Evolutionary conservation across 2,113 vertebrate genomes (phyloP).

Genomic region (Actinemys pallida): DNA sequence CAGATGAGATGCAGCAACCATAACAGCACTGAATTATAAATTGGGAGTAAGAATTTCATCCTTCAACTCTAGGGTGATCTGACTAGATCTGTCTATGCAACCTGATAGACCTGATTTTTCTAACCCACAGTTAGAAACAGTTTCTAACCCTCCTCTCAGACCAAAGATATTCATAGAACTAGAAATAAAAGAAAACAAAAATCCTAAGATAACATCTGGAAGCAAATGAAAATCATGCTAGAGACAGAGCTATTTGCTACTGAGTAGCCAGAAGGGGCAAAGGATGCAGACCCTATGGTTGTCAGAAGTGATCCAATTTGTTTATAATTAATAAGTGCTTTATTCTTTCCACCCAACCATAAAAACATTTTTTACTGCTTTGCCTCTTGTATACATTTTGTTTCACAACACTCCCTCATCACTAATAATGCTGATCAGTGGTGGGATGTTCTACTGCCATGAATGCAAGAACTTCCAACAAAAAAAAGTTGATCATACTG

Average conservation of each 20-base stretch:
- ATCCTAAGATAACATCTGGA: background rate
- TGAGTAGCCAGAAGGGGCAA: background rate
- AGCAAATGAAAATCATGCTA: background rate
- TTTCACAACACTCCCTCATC: background rate
- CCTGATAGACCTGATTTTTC: background rate
- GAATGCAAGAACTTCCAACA: background rate
- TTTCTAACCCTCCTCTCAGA: background rate
- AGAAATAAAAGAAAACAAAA: background rate
- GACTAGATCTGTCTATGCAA: background rate
- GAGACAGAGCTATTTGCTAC: background rate
- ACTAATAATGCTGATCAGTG: background rate
- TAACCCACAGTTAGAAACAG: background rate
- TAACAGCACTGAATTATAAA: background rate
- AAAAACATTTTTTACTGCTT: background rate
- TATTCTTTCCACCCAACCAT: background rate
- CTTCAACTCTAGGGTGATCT: background rate
- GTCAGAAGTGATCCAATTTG: background rate
- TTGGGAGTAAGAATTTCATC: too few relatives aligned
- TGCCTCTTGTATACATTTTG: background rate
- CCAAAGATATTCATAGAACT: background rate
- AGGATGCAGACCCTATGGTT: background rate
- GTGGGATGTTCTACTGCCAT: background rate
- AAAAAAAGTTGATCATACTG: background rate
- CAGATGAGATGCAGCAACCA: background rate
- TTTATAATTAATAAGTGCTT: background rate